Evolutionary conservation across 1,140 invertebrate genomes (phyloP), one percentile per base, ranked within the genome.

Genomic region (Saccostrea echinata): DNA sequence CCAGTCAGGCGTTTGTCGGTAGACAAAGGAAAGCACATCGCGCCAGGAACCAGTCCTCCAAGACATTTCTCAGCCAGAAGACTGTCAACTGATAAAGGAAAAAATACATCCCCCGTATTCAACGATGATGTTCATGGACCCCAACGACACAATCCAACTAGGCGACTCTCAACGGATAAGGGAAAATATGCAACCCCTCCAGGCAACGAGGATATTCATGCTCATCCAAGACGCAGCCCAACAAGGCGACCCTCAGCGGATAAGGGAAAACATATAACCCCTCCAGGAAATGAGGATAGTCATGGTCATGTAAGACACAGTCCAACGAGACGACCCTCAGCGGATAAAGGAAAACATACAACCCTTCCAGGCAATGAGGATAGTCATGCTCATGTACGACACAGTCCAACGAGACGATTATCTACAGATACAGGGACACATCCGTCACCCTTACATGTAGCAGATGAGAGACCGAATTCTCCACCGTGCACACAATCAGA

Each of bases 341-440:
- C 13, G 16, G 68, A 76, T 9, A 27, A 76, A 30, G 68, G 30
- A 30, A 76, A 30, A 61, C 55, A 61, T 21, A 13, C 21, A 30
- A 30, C 13, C 27, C 27, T 6, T 71, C 8, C 16, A 13, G 55
- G 3, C 13, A 57, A 71, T 16, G 68, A 71, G 6, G 68, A 24
- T 16, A 24, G 4, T 33, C 68, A 33, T 71, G 68, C n/a, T 27
- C 68, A 71, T 13, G 1, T 24, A 71, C 30, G 55, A 57, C 55
- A 57, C 13, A 57, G 24, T 16, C 30, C 68, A 33, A 33, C 68
- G 3, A 76, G 68, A 76, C 24, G 68, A 33, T 30, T 33, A 6
- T 76, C 68, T 76, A 76, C 27, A 27, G 68, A 76, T 11, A 76
- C 33, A 76, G 68, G 68, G 13, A 11, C 11, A 76, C 68, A 76